A percentile compares a stretch with the other conserved stretches of the same genome.
Evolutionary conservation across 1,140 invertebrate species (phyloP).

Genomic region (Nasonia vitripennis): DNA sequence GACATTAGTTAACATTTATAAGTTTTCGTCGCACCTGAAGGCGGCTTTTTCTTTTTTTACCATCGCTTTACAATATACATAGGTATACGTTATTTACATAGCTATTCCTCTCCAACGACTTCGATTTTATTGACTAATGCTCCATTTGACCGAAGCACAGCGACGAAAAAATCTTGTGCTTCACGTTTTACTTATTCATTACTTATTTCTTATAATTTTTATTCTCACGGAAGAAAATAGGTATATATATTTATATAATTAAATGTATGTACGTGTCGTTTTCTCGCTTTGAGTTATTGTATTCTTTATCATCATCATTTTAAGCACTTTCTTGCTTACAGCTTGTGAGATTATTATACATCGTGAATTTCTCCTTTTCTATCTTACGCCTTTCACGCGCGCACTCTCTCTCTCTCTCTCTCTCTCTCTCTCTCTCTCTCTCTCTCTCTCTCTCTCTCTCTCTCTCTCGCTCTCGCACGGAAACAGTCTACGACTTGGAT

Average conservation of each 20-base stretch:
- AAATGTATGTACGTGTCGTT: conserved; percentile 38
- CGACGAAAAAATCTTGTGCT: conserved; percentile 62
- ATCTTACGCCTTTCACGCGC: conserved; percentile 36
- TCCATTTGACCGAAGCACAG: conserved; percentile 57
- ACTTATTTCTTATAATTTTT: conserved; percentile 3
- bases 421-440: background rate
- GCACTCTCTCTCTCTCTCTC: background rate
- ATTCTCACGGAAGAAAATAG: conserved; percentile 66
- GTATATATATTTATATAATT: conserved; percentile 46
- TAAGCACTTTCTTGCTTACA: conserved; percentile 44
- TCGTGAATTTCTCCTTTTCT: conserved; percentile 36
- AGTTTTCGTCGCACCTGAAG: conserved; percentile 54
- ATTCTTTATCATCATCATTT: conserved; percentile 18
- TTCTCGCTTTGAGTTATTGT: conserved; percentile 26
- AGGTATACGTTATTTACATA: conserved; percentile 55
- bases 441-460: background rate
- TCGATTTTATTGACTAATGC: conserved; percentile 66
- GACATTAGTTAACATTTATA: conserved; percentile 62
- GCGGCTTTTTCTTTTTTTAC: conserved; percentile 19
- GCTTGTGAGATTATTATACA: conserved; percentile 40
- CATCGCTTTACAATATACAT: conserved; percentile 48
- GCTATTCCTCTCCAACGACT: conserved; percentile 58
- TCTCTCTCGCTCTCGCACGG: background rate
- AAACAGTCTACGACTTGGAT: background rate
- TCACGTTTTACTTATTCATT: conserved; percentile 45